Conservation (phyloP, 2,797 vertebrate species). For the Loriculus beryllinus region DNA sequence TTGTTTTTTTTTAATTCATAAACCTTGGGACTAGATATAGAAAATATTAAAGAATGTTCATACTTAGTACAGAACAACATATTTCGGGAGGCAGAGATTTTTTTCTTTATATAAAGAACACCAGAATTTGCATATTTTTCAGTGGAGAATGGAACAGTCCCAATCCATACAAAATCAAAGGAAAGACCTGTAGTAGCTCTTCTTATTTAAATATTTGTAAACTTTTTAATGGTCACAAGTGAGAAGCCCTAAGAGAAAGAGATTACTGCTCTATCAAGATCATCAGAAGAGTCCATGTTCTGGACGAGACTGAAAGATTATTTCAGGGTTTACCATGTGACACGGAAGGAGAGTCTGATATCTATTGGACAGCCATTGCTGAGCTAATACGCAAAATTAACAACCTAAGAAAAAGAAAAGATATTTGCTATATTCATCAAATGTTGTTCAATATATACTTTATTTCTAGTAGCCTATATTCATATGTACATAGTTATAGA, state of each 20-base stretch:
- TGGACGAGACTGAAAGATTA: background rate
- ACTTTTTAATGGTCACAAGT: background rate
- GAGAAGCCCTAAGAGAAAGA: background rate
- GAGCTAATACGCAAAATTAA: background rate
- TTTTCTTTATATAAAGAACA: background rate
- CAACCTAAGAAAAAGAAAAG: background rate
- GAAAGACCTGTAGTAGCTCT: background rate
- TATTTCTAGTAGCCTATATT: background rate
- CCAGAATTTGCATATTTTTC: background rate
- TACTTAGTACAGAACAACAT: background rate
- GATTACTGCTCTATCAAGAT: background rate
- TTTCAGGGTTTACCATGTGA: background rate
- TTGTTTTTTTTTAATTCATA: background rate
- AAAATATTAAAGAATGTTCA: background rate
- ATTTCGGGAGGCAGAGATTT: background rate
- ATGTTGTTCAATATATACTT: background rate
- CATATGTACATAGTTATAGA: background rate
- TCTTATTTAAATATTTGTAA: background rate
- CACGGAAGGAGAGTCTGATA: background rate
- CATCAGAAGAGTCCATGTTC: background rate
- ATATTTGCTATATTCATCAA: background rate
- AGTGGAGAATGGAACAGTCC: background rate
- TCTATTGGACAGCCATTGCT: background rate
- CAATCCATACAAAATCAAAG: background rate
- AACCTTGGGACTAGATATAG: background rate